Base-by-base conservation (phyloP, 2,113 vertebrate species). In the Cromileptes altivelis region DNA sequence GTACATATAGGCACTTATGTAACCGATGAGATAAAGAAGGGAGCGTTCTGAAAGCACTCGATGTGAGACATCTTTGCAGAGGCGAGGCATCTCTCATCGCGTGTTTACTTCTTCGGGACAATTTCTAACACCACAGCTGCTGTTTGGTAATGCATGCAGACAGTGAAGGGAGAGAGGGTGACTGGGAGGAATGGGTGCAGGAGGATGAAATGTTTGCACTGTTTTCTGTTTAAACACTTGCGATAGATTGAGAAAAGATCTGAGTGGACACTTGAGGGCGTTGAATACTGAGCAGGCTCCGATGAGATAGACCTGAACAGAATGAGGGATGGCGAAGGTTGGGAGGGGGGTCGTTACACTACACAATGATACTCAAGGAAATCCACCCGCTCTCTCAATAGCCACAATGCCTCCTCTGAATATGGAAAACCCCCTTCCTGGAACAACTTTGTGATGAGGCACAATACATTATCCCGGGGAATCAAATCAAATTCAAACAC, bases 391-490 rank as follows among this genome's bases (percentile, higher is more conserved):
- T 85, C 72, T 71, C 75, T 79, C 78, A 61, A 23, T 56, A 25
- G 40, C 27, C 65, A 73, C 57, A 76, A 62, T 50, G 10, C 49
- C 40, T 81, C 78, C 64, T 70, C 55, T 68, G 78, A 74, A 79
- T 75, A 83, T 75, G 33, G 30, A 68, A 75, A 70, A 17, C 49
- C 37, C 69, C 56, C 60, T 63, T 60, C 82, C 52, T 81, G 61
- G 69, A 82, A 77, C 80, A 80, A 88, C 27, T 85, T 68, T 84
- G 70, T 63, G 33, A 89, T 78, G 82, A 81, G 86, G 55, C 53
- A 49, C 84, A 78, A 86, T 80, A 58, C 52, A 88, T 92, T 90
- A 86, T 89, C 78, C 79, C 4, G 79, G 83, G 77, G 80, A 91
- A 84, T 89, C 87, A 88, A 87, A 91, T 89, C 73, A 81, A 84